These are phyloP conservation scores for Agrochola lota DNA, from an alignment of 2,888 invertebrate species.

Conservation along the genomic window DNA sequence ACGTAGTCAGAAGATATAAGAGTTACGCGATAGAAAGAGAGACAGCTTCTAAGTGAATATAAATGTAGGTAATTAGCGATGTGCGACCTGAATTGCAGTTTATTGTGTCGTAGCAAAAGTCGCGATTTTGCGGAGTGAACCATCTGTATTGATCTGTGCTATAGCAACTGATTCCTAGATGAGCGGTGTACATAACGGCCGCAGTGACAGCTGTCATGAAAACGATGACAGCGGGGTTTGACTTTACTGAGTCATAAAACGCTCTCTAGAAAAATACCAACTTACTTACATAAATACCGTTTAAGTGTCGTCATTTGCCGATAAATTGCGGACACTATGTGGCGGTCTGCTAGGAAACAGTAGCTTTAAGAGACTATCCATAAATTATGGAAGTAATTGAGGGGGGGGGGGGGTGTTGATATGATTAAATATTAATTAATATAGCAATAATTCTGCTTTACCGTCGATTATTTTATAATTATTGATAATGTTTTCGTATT, in stretches of 20 bases:
- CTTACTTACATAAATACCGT: too few relatives aligned
- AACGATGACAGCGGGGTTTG: neutral
- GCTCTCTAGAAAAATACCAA: too few relatives aligned
- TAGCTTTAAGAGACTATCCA: neutral
- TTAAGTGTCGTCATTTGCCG: neutral
- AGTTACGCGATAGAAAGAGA: too few relatives aligned
- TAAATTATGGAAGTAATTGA: neutral
- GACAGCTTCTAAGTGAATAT: too few relatives aligned
- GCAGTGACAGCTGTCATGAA: neutral
- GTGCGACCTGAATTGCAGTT: too few relatives aligned
- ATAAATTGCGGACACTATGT: neutral
- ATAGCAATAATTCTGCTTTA: slow-evolving; percentile 49
- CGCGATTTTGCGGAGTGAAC: too few relatives aligned
- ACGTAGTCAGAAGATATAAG: too few relatives aligned
- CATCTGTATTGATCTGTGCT: too few relatives aligned
- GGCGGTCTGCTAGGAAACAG: neutral
- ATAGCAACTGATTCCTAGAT: neutral
- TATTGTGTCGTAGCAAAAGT: too few relatives aligned
- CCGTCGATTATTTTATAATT: slow-evolving; percentile 24
- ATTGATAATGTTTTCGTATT: slow-evolving; percentile 29
- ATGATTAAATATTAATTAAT: slow-evolving; percentile 11
- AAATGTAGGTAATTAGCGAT: too few relatives aligned
- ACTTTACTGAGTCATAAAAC: too few relatives aligned
- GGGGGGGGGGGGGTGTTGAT: neutral
- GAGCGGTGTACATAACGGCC: neutral